phyloP scores from a whole-genome alignment of 2,113 vertebrate species.

The Salvelinus fontinalis region DNA sequence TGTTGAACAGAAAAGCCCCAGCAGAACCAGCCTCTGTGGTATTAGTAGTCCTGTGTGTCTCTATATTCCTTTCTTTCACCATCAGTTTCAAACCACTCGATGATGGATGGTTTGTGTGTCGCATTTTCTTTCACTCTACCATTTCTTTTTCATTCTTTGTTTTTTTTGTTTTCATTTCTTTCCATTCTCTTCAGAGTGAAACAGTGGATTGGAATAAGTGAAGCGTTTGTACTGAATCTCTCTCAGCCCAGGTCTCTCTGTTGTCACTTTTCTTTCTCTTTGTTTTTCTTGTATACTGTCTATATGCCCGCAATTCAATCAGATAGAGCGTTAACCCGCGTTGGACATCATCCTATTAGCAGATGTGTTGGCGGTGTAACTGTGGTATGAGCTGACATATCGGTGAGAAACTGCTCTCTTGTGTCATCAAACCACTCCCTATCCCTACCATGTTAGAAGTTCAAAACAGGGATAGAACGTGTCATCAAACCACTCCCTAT shows the following conservation, averaged over 20 bases:
- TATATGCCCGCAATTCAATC: too few relatives aligned
- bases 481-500: too few relatives aligned
- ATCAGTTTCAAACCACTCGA: constrained; percentile 33
- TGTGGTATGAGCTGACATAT: too few relatives aligned
- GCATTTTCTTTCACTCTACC: constrained; percentile 30
- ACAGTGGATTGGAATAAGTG: constrained; percentile 6
- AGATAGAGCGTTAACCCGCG: too few relatives aligned
- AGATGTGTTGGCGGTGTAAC: too few relatives aligned
- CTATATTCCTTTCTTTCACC: constrained; percentile 37
- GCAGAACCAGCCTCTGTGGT: not conserved
- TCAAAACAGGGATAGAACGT: too few relatives aligned
- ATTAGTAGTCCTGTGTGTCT: not conserved
- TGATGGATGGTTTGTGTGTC: constrained; percentile 51
- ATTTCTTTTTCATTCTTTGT: constrained; percentile 14
- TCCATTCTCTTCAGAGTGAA: constrained; percentile 24
- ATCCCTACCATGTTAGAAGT: too few relatives aligned
- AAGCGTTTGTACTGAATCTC: constrained; percentile 36
- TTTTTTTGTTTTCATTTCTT: not conserved
- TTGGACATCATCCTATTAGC: too few relatives aligned
- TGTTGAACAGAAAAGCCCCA: constrained; percentile 32
- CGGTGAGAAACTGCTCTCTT: too few relatives aligned
- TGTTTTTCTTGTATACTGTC: constrained; percentile 13
- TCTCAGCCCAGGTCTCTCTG: constrained; percentile 18
- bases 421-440: too few relatives aligned
- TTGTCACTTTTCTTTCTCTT: constrained; percentile 11